These are phyloP conservation scores for Diplodus puntazzo DNA, from an alignment of 2,797 vertebrate species.

Conservation along the genomic window DNA sequence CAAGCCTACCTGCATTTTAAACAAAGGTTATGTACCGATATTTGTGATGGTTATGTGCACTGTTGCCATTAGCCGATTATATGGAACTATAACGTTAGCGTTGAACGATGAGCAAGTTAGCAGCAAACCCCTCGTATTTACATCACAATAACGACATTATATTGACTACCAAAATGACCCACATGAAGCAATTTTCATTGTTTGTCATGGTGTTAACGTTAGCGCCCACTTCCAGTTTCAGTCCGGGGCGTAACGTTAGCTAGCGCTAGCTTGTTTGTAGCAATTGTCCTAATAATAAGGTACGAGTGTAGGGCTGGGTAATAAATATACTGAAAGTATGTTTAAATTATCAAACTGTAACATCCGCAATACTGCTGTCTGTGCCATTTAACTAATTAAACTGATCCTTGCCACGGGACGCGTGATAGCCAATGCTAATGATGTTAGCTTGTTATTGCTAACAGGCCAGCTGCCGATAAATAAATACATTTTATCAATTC, in stretches of 20 bases:
- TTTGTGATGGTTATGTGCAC: not conserved
- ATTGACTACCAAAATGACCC: not conserved
- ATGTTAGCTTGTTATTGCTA: conserved; percentile 73
- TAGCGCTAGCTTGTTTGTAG: conserved; percentile 15
- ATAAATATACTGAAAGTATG: rapidly evolving
- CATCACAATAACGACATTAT: not conserved
- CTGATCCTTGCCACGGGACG: conserved; percentile 30
- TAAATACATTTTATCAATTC: conserved; percentile 55
- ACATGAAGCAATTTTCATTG: conserved; percentile 16
- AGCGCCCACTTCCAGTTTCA: conserved; percentile 8
- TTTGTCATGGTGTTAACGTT: conserved; percentile 32
- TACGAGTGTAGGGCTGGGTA: rapidly evolving
- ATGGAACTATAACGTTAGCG: not conserved
- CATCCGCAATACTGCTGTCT: not conserved
- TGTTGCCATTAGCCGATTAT: not conserved
- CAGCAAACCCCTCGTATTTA: rapidly evolving
- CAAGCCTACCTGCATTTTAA: not conserved
- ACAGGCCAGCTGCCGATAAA: conserved; percentile 59
- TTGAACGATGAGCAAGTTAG: not conserved
- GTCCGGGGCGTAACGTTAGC: conserved; percentile 55
- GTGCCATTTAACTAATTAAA: conserved; percentile 39
- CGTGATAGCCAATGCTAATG: conserved; percentile 61
- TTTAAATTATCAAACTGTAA: no score
- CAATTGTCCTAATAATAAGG: not conserved
- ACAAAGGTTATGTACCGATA: conserved; percentile 31